Base-by-base conservation (phyloP, 1,140 invertebrate species). In the Epicauta chinensis region DNA sequence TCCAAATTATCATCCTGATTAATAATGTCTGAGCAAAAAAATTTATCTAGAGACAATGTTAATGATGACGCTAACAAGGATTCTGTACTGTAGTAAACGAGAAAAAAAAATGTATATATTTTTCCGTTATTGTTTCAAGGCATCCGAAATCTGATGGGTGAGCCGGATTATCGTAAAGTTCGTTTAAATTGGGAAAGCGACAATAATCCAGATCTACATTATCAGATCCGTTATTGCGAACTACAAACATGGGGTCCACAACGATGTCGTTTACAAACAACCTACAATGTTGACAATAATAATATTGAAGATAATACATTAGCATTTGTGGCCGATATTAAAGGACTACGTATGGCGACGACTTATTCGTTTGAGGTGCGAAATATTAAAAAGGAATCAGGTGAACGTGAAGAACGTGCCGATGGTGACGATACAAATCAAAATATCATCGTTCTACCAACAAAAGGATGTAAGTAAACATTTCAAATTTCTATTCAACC, bases 381-480 rank as follows among this genome's bases (percentile, higher is more conserved):
- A 13, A 78, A 81, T 0, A 59, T 57, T 10, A 60, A 71, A 32
- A 74, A 73, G 48, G 63, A 60, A 41, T 60, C 58, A 34, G 65
- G 65, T 58, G 61, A 65, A 49, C 55, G 51, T 40, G 59, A 51
- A 51, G 65, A 71, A 65, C 53, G 73, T 64, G 53, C 61, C 1
- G 56, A 59, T 30, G 52, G 53, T 1, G 56, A 65, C 60, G 57
- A 65, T 55, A 64, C 73, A 51, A 71, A 62, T 29, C 77, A 75
- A 71, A 81, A 70, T 54, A 79, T 84, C 17, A 75, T 84, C 31
- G 76, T 87, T 10, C 62, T 70, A 53, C 80, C 83, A 36, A 88
- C 85, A 3, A 87, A 86, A 81, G 84, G 84, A 74, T 88, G 85
- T 87, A 77, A 84, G 84, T 78, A 61, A 44, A n/a, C n/a, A n/a